Evolutionary conservation across 2,888 invertebrate genomes (phyloP), one percentile per base, ranked within the genome.

Genomic region (Dryobotodes eremita): DNA sequence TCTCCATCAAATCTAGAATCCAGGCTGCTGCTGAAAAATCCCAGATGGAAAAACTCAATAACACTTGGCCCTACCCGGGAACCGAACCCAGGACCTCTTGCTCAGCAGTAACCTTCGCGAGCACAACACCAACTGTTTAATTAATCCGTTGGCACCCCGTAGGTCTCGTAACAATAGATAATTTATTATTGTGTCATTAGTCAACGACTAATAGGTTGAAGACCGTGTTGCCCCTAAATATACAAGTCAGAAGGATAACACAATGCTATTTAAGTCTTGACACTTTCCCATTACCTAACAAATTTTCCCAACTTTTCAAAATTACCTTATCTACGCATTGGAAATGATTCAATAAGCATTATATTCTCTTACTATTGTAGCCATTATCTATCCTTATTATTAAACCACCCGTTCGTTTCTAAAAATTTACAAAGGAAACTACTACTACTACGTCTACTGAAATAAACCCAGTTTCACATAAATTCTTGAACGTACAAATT

Each of bases 381-480:
- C 55, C 55, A 23, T 55, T 23, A n/a, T 57, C 31, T 3, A 36
- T 3, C 31, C 13, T 23, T 10, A 23, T 23, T 55, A 20, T 23
- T 10, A 23, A 55, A 55, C 23, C 57, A n/a, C 15, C 15, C n/a
- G 20, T 53, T 53, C 20, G 5, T 59, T 59, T 59, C 15, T 11
- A 26, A 59, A 42, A 42, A 4, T 0, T 2, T 42, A 15, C 5
- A 62, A 31, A 23, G 61, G 10, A 66, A n/a, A 31, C 1, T 48
- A 1, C 13, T 68, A 48, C 53, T 48, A 36, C 50, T n/a, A n/a
- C n/a, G n/a, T 55, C 26, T 10, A 42, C 42, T 23, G 11, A 64
- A 73, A 74, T 73, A 84, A 73, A 71, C 23, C 61, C 23, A 31
- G 66, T 64, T 75, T 23, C 31, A 71, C 36, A 77, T 71, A 72